Base-by-base conservation (phyloP, 2,888 invertebrate genomes). In the Colletes collaris region DNA sequence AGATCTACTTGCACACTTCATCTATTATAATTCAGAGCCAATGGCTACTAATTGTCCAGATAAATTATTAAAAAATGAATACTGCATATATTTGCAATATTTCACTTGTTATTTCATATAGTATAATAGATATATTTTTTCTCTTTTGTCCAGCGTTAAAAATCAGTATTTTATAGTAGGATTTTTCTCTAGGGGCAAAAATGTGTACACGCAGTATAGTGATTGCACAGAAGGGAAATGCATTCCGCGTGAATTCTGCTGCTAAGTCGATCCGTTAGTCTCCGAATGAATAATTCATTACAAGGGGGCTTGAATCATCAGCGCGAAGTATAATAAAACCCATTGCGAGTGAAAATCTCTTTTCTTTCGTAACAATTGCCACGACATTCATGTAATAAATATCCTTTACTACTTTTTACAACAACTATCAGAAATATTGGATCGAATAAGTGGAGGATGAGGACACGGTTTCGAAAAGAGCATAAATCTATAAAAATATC, bases 241-340 rank as follows among this genome's bases (percentile, higher is more conserved):
- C 75, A 79, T 74, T 68, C 73, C 65, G 62, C 81, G 75, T 75
- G 70, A 79, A 81, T 74, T 75, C 63, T 80, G 66, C 63, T 74
- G 68, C 70, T 66, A 77, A 81, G 73, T 75, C 77, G 73, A 81
- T 80, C 71, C 76, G 76, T 80, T 79, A 79, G 67, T 69, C 67
- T 50, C 19, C 35, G 53, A 60, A 80, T 83, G 76, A 83, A 83
- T 83, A 79, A 83, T 83, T 80, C 68, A 80, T 65, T 4, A 44
- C 11, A 6, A n/a, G 37, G 11, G 46, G 49, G 58, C 69, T 7
- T 66, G 62, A 72, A 78, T 74, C 60, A 50, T 64, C 72, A 49
- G 44, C 37, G 55, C 64, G 40, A 64, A n/a, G 72, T 50, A 63
- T 27, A 27, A 27, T 27, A 27, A 52, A 74, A 52, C 44, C 35